Evolutionary conservation across 2,797 vertebrate genomes (phyloP), one percentile per base, ranked within the genome.

Genomic region (Acanthopagrus latus): DNA sequence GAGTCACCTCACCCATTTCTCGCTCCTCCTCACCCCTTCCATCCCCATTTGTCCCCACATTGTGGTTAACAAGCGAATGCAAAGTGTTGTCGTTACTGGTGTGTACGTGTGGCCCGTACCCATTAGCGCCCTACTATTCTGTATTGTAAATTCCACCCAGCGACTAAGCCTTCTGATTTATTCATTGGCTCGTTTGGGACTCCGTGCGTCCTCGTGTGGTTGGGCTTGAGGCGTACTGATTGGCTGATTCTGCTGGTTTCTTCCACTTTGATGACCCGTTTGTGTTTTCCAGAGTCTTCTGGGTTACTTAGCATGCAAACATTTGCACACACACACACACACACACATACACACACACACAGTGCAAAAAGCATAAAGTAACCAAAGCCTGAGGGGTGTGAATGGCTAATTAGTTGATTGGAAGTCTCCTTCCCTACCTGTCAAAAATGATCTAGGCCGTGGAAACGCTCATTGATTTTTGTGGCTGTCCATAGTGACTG

Each of bases 1-100:
- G 81, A 71, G 88, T 81, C 27, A 57, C 57, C 86, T 90, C 90
- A 77, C 86, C 90, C 84, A 55, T 83, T 89, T 71, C 75, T 78
- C 78, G 41, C 85, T 83, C 82, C 52, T 77, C 76, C 86, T 89
- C 86, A 76, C 89, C 85, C 90, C 66, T n/a, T 65, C 56, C 72
- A 68, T 78, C 80, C 74, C 87, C 88, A 89, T 93, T 91, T 90
- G 88, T 91, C 86, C 75, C 90, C 82, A 88, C 89, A 78, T 81
- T 93, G 94, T 91, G 95, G 95, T 95, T 92, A 89, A 89, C 86
- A 71, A 87, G 69, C 85, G 75, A 90, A 93, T 89, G 89, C 90
- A 92, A 92, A 93, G 85, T 59, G 89, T 88, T 67, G 82, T 74
- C 74, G 33, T 64, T 43, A 38, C 47, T 52, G 57, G 67, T 64